These are phyloP conservation scores for Dicrostonyx torquatus DNA, from an alignment of 2,797 vertebrate genomes.

Conservation along the genomic window DNA sequence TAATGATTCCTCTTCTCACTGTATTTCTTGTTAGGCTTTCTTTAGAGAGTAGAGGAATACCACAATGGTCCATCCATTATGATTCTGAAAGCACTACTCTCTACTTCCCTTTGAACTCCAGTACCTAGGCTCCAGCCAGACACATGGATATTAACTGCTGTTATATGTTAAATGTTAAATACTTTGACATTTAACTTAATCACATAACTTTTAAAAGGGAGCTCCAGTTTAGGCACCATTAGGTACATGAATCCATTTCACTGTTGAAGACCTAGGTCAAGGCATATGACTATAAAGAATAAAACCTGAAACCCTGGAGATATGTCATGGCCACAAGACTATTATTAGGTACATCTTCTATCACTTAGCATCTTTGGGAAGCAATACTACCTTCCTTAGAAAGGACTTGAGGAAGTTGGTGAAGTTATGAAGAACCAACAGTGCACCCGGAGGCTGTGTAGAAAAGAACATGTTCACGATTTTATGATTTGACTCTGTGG, in stretches of 20 bases:
- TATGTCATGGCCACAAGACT: neutral
- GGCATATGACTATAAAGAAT: neutral
- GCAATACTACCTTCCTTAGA: neutral
- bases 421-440: neutral
- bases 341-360: neutral
- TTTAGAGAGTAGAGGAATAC: neutral
- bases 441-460: neutral
- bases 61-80: neutral
- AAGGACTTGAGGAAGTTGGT: neutral
- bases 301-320: neutral
- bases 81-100: neutral
- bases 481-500: neutral
- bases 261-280: neutral
- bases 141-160: neutral
- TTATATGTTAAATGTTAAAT: no score
- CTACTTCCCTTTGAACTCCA: neutral
- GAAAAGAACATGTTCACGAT: neutral
- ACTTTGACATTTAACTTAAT: no score
- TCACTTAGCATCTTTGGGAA: neutral
- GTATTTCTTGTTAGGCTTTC: neutral
- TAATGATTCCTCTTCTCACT: neutral
- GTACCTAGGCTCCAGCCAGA: neutral
- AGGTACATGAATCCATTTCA: neutral
- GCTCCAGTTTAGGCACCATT: neutral
- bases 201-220: neutral